phyloP scores from a whole-genome alignment of 2,113 vertebrate genomes.

The Lepisosteus osseus region DNA sequence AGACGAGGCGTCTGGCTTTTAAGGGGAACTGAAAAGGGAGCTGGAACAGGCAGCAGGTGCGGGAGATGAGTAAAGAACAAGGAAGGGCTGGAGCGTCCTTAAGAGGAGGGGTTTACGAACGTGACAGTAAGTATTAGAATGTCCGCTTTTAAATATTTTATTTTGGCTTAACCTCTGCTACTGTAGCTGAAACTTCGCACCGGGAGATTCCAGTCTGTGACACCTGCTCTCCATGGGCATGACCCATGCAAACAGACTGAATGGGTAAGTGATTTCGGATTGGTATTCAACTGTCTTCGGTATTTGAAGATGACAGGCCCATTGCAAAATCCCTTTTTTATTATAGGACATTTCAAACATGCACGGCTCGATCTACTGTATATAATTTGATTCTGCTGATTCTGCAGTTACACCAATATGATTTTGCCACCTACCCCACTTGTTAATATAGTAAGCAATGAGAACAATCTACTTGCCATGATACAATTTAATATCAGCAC shows the following conservation, averaged over 20 bases:
- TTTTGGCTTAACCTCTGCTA: conserved; percentile 33
- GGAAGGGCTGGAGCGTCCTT: too few relatives aligned
- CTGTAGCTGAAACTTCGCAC: conserved; percentile 35
- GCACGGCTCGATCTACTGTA: background rate
- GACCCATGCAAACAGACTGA: conserved; percentile 20
- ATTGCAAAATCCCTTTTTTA: background rate
- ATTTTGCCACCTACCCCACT: background rate
- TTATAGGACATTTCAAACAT: background rate
- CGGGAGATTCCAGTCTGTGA: conserved; percentile 30
- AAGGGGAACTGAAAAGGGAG: too few relatives aligned
- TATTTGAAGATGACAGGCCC: conserved; percentile 23
- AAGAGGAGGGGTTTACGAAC: too few relatives aligned
- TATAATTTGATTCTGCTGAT: background rate
- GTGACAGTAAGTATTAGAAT: too few relatives aligned
- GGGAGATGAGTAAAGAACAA: too few relatives aligned
- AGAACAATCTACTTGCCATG: too few relatives aligned
- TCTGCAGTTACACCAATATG: background rate
- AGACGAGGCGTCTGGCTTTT: too few relatives aligned
- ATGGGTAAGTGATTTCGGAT: conserved; percentile 24
- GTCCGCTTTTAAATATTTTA: conserved; percentile 23
- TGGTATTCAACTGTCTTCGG: conserved; percentile 10
- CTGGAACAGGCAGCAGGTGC: too few relatives aligned
- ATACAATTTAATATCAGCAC: too few relatives aligned
- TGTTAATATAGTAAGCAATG: background rate
- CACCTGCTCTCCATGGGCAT: conserved; percentile 26